Evolutionary conservation across 1,140 invertebrate genomes (phyloP), one percentile per base, ranked within the genome.

Genomic region (Caenorhabditis elegans): DNA sequence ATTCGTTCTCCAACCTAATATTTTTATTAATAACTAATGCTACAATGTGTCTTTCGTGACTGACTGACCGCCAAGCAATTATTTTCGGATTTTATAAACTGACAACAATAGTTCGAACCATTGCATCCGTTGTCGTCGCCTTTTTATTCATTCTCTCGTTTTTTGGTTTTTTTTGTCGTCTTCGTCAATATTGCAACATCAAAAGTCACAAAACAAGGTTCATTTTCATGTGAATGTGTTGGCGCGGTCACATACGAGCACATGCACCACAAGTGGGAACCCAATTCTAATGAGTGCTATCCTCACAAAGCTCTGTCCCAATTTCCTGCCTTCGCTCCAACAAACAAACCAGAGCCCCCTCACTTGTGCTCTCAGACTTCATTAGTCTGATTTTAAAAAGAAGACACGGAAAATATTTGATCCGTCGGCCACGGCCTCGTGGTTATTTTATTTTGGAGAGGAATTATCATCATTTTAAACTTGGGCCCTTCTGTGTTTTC

Each of bases 221-320:
- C n/a, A n/a, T n/a, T n/a, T 49, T 49, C 47, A 49, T 49, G 47
- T 19, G 22, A 49, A 49, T 49, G 47, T 49, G 47, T 49, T n/a
- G n/a, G n/a, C 47, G 47, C 15, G 47, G 47, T 49, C 47, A 49
- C 49, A 53, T 34, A n/a, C 19, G 2, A 34, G 28, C 3, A 24
- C 26, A 34, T 8, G 6, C 11, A 31, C 24, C n/a, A 39, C 60
- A 70, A 70, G 60, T 70, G 60, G n/a, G 60, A 70, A 70, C 60
- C 60, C 60, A 70, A 70, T 70, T 70, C 34, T 70, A 70, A 70
- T 70, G 60, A 70, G 60, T 70, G 60, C 60, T 22, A 39, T 70
- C 26, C 10, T 55, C 51, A 26, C 51, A 28, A 26, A 24, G 22
- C 22, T 2, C n/a, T n/a, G n/a, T 11, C 19, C 34, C 60, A 70